Conservation (phyloP, 1,140 invertebrate species). For the Seison nebaliae region DNA sequence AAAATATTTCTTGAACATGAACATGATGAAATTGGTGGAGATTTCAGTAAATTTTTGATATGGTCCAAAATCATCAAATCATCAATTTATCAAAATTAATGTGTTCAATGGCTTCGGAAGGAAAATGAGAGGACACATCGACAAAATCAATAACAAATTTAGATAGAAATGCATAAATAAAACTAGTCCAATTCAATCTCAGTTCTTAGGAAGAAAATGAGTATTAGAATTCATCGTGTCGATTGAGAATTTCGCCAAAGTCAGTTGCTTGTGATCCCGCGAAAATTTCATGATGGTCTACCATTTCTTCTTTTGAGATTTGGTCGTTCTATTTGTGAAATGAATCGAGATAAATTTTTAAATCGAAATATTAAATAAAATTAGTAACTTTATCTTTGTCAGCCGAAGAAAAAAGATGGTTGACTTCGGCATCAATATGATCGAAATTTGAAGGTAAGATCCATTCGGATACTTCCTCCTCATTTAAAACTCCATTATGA, state of each 20-base stretch:
- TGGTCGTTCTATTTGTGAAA: slow-evolving; percentile 40
- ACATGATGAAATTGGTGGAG: no score
- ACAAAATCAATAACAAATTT: no score
- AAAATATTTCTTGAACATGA: no score
- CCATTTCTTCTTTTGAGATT: slow-evolving; percentile 62
- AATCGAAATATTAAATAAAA: slow-evolving; percentile 14
- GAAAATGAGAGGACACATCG: no score
- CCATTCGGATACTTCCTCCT: slow-evolving; percentile 58
- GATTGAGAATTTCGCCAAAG: slow-evolving; percentile 70
- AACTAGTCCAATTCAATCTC: no score
- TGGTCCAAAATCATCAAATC: no score
- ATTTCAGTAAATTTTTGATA: no score
- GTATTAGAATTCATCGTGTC: slow-evolving; percentile 49
- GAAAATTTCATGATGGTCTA: slow-evolving; percentile 84
- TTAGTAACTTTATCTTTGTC: slow-evolving; percentile 45
- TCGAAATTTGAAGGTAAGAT: slow-evolving; percentile 82
- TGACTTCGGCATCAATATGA: slow-evolving; percentile 72
- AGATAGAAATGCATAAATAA: no score
- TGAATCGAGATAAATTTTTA: slow-evolving; percentile 4
- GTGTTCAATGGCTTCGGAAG: no score
- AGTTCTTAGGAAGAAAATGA: no score
- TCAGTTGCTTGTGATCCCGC: slow-evolving; percentile 93
- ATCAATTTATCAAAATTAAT: no score
- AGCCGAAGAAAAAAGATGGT: slow-evolving; percentile 75
- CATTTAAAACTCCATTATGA: slow-evolving; percentile 60